A percentile compares a stretch with the other conserved stretches of the same genome.
These are phyloP conservation scores for Alosa sapidissima DNA, from an alignment of 2,797 vertebrate species.

Conservation along the genomic window DNA sequence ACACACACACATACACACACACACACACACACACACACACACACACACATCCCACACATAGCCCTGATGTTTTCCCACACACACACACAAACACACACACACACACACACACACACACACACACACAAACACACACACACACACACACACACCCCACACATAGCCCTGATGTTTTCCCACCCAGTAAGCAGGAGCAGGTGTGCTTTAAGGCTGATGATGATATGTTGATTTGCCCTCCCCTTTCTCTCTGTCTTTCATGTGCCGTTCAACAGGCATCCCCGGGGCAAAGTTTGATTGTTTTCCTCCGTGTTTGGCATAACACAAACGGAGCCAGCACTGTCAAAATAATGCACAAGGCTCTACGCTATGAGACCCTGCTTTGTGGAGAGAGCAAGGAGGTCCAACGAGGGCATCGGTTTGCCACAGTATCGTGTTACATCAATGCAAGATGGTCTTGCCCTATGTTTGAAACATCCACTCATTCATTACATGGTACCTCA, in stretches of 20 bases:
- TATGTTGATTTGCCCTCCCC: constrained; percentile 5
- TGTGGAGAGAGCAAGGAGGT: background rate
- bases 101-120: no score
- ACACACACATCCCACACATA: background rate
- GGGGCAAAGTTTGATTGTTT: background rate
- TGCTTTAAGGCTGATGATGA: background rate
- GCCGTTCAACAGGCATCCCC: background rate
- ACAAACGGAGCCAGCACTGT: constrained; percentile 8
- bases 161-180: background rate
- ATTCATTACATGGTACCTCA: no score
- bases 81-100: constrained; percentile 8
- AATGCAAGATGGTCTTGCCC: background rate
- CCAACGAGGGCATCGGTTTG: background rate
- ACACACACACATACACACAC: no score
- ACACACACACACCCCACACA: background rate
- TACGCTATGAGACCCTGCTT: background rate
- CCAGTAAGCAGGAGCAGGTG: constrained; percentile 8
- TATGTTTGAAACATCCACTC: no score
- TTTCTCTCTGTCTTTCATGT: constrained; percentile 3
- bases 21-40: no score
- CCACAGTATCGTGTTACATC: background rate
- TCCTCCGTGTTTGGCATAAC: background rate
- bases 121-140: no score
- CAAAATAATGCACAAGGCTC: constrained; percentile 12
- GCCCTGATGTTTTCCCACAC: background rate